Percentiles rank a stretch among this genome's conserved stretches.
Evolutionary conservation across 2,888 invertebrate genomes (phyloP).

Genomic region (Thalpophila matura): DNA sequence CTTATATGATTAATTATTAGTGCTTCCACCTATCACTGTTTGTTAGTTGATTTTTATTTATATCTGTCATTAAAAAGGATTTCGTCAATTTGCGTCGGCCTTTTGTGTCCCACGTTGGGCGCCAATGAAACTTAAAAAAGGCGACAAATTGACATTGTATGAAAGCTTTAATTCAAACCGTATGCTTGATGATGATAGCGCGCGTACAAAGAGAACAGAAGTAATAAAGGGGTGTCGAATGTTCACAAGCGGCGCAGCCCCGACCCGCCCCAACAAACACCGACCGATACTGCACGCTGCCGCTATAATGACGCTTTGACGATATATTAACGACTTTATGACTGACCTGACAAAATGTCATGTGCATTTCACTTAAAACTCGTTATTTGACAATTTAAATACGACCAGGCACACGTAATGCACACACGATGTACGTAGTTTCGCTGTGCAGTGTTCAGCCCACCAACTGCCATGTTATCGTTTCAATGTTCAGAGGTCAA

Average conservation of each 20-base stretch:
- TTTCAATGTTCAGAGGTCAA: constrained; percentile 75
- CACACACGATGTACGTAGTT: constrained; percentile 18
- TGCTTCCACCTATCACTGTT: too few species aligned
- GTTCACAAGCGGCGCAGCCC: constrained; percentile 71
- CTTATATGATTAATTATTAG: too few species aligned
- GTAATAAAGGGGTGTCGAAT: constrained; percentile 88
- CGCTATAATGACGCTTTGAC: constrained; percentile 29
- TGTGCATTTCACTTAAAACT: constrained; percentile 56
- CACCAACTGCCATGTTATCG: constrained; percentile 68
- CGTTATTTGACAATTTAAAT: constrained; percentile 45
- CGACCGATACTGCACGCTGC: constrained; percentile 48
- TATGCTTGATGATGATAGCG: constrained; percentile 83
- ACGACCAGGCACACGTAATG: constrained; percentile 31
- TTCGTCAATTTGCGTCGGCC: too few species aligned
- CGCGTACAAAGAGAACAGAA: constrained; percentile 83
- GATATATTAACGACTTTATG: constrained; percentile 45
- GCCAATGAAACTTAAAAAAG: constrained; percentile 75
- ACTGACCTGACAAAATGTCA: constrained; percentile 52
- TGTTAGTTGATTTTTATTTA: too few species aligned
- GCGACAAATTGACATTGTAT: constrained; percentile 77
- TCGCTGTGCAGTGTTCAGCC: constrained; percentile 31
- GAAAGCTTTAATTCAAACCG: constrained; percentile 84
- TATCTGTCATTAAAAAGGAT: constrained; percentile 30
- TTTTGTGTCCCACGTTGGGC: constrained; percentile 73
- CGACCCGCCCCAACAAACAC: constrained; percentile 62